phyloP scores from a whole-genome alignment of 2,888 invertebrate species.

The Byasa hedistus region DNA sequence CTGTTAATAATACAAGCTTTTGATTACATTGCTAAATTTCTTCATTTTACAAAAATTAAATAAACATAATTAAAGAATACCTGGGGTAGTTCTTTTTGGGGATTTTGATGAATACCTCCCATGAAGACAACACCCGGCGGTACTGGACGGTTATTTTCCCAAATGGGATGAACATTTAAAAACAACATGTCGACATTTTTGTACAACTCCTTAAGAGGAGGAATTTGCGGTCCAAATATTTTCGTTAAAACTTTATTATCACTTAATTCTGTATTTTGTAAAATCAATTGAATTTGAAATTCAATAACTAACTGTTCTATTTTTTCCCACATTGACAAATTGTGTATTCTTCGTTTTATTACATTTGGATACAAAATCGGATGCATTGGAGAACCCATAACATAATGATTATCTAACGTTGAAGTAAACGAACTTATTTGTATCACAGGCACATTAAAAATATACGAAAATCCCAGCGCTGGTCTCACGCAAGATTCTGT shows the following conservation, averaged over 20 bases:
- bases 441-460: slow-evolving; percentile 49
- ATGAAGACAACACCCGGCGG: slow-evolving; percentile 53
- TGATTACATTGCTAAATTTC: no score
- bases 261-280: slow-evolving; percentile 1
- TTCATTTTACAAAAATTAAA: background rate
- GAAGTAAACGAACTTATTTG: slow-evolving; percentile 47
- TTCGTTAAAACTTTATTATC: slow-evolving; percentile 35
- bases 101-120: slow-evolving; percentile 52
- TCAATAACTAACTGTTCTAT: slow-evolving; percentile 4
- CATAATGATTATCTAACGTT: slow-evolving; percentile 33
- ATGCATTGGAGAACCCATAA: slow-evolving; percentile 43
- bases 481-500: slow-evolving; percentile 41
- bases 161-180: background rate
- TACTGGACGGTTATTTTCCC: slow-evolving; percentile 44
- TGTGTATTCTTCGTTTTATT: slow-evolving; percentile 24
- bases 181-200: slow-evolving; percentile 34
- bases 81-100: slow-evolving; percentile 46
- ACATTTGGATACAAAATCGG: slow-evolving; percentile 45
- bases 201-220: slow-evolving; percentile 35
- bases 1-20: no score
- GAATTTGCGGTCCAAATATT: slow-evolving; percentile 37
- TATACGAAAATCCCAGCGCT: slow-evolving; percentile 38
- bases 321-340: slow-evolving; percentile 24
- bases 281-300: background rate
- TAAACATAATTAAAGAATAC: slow-evolving; percentile 27